phyloP scores from a whole-genome alignment of 2,888 invertebrate species.

The Phortica magna region DNA sequence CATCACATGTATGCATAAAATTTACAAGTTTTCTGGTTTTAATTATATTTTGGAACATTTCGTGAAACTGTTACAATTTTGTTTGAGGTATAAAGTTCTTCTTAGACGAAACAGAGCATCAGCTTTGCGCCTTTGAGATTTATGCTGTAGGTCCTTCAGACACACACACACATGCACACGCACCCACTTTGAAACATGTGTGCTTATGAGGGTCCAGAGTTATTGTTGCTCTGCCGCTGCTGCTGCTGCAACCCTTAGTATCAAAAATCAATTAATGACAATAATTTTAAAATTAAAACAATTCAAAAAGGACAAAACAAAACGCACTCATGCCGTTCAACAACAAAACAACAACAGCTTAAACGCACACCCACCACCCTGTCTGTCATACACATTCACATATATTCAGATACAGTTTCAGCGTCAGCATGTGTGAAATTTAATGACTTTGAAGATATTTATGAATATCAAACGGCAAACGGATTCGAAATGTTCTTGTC shows the following conservation, averaged over 20 bases:
- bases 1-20: slow-evolving; percentile 23
- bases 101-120: neutral
- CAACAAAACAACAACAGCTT: too few species aligned
- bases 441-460: slow-evolving; percentile 74
- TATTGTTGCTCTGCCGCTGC: neutral
- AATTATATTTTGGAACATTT: slow-evolving; percentile 60
- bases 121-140: slow-evolving; percentile 51
- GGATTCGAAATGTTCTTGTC: slow-evolving; percentile 6
- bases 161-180: neutral
- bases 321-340: slow-evolving; percentile 3
- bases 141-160: slow-evolving; percentile 44
- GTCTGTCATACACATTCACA: neutral
- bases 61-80: slow-evolving; percentile 42
- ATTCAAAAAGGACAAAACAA: slow-evolving; percentile 49
- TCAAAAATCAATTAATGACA: slow-evolving; percentile 75
- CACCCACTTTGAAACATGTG: neutral
- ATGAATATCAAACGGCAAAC: slow-evolving; percentile 54
- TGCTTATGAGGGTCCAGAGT: neutral
- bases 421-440: slow-evolving; percentile 72
- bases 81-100: neutral
- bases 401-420: neutral
- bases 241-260: slow-evolving; percentile 45
- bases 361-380: neutral
- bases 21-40: slow-evolving; percentile 49
- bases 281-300: slow-evolving; percentile 74